Conservation (phyloP, 2,797 vertebrate genomes). For the Halcyon leucocephala region DNA sequence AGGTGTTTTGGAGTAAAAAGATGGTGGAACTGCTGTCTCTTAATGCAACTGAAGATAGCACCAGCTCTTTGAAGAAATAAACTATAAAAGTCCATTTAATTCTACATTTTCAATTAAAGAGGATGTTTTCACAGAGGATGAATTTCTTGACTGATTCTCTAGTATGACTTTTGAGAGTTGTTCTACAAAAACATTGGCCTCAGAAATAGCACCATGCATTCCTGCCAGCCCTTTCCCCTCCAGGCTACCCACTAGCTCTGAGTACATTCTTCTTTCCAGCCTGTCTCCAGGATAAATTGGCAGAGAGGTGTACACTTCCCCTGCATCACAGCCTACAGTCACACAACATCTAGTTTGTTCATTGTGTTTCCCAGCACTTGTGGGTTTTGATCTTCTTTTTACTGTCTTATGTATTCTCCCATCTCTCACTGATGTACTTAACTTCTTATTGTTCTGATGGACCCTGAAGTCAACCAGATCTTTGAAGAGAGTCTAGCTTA, state of each 20-base stretch:
- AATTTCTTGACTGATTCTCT: background rate
- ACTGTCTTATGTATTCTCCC: background rate
- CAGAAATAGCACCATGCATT: background rate
- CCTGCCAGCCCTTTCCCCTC: background rate
- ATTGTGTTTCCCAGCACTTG: background rate
- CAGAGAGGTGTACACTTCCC: background rate
- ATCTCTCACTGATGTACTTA: background rate
- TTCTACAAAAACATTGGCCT: background rate
- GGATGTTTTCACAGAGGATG: background rate
- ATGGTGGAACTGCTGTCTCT: background rate
- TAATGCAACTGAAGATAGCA: background rate
- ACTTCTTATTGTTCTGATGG: background rate
- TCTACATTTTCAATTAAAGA: background rate
- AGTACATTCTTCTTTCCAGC: background rate
- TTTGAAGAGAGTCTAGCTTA: background rate
- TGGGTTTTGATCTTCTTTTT: background rate
- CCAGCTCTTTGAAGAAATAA: background rate
- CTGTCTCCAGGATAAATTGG: background rate
- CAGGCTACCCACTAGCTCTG: background rate
- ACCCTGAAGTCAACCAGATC: background rate
- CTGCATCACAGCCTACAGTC: background rate
- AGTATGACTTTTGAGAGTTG: background rate
- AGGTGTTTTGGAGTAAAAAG: background rate
- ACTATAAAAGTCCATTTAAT: background rate
- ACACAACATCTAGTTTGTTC: background rate